A percentile compares a stretch with the other conserved stretches of the same genome.
phyloP scores from a whole-genome alignment of 2,113 vertebrate species.

The Spea bombifrons region DNA sequence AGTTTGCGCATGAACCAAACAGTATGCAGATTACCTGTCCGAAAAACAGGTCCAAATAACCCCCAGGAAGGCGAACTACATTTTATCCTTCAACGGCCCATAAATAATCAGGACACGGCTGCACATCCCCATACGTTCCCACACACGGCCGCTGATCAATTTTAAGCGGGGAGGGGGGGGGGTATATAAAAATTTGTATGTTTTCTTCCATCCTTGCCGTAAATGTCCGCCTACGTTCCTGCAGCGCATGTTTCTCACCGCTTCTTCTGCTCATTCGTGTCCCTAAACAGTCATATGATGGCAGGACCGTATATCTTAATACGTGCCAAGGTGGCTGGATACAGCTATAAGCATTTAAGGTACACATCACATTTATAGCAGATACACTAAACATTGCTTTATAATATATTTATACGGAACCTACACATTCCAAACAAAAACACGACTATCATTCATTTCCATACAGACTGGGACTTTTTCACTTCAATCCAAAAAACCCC shows the following conservation, averaged over 20 bases:
- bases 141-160: constrained; percentile 7
- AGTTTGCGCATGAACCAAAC: neutral
- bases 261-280: too few species aligned
- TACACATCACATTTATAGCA: too few species aligned
- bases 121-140: constrained; percentile 12
- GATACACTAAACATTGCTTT: too few species aligned
- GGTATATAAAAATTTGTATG: constrained; percentile 5
- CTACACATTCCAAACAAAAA: too few species aligned
- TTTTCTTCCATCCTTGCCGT: constrained; percentile 12
- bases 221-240: neutral
- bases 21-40: constrained; percentile 26
- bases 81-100: neutral
- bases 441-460: too few species aligned
- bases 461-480: too few species aligned
- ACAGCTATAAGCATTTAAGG: too few species aligned
- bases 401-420: too few species aligned
- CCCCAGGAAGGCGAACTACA: constrained; percentile 24
- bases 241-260: neutral
- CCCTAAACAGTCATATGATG: too few species aligned
- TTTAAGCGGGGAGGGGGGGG: constrained; percentile 3
- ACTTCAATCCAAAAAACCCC: too few species aligned
- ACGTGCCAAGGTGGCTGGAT: too few species aligned
- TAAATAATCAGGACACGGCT: constrained; percentile 17
- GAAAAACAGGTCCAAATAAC: constrained; percentile 17
- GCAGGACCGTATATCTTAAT: too few species aligned